Conservation (phyloP, 2,797 vertebrate species). For the Natrix natrix region DNA sequence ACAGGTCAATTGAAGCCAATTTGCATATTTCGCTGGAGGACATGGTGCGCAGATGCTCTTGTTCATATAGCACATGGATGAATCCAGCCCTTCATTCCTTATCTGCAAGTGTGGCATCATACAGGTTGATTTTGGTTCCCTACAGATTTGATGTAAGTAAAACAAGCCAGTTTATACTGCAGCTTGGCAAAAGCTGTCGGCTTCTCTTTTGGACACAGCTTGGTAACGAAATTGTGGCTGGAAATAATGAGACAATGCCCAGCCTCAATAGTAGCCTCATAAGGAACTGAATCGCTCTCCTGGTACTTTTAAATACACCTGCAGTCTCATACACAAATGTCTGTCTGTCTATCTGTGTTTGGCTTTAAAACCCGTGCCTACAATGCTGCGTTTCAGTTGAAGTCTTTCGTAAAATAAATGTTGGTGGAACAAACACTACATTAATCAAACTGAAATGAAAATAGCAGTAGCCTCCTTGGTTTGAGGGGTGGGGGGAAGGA, state of each 20-base stretch:
- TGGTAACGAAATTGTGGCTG: neutral
- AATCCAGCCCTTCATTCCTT: neutral
- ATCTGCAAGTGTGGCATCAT: neutral
- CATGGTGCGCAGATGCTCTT: neutral
- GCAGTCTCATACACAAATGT: neutral
- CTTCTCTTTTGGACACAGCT: neutral
- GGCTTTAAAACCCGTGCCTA: neutral
- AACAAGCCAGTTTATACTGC: neutral
- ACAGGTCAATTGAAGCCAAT: conserved; percentile 8
- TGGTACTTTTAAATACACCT: neutral
- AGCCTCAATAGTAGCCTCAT: neutral
- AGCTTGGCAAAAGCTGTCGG: neutral
- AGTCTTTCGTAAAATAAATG: neutral
- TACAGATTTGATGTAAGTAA: neutral
- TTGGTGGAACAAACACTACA: neutral
- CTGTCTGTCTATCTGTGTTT: neutral
- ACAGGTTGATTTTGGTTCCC: neutral
- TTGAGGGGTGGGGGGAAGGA: no score
- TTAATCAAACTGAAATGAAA: neutral
- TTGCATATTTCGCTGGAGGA: conserved; percentile 3
- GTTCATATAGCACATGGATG: neutral
- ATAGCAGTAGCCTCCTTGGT: neutral
- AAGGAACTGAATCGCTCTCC: neutral
- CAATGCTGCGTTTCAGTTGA: neutral
- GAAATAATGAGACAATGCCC: neutral